Evolutionary conservation across 2,113 vertebrate species (phyloP).

Genomic region (Tetrao urogallus): DNA sequence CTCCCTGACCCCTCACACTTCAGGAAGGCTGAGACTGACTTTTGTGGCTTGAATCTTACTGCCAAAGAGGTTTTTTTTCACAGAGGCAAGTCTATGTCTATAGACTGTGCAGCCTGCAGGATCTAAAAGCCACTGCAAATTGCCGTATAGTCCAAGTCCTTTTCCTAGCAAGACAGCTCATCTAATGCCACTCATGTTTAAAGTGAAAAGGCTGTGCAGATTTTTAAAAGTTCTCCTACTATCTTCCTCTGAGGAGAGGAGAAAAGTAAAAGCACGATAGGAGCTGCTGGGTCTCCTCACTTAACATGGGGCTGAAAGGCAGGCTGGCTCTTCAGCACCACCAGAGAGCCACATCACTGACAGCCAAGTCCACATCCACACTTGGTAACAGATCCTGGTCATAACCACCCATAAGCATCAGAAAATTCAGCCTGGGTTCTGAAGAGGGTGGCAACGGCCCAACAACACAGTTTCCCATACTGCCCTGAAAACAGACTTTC

Average conservation of each 20-base stretch:
- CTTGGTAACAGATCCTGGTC: neutral
- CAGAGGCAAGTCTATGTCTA: neutral
- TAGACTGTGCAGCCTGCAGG: neutral
- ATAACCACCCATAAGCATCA: neutral
- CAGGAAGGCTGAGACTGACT: neutral
- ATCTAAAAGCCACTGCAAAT: neutral
- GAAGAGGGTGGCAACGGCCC: neutral
- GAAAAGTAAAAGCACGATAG: neutral
- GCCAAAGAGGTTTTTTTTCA: neutral
- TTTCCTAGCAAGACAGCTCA: neutral
- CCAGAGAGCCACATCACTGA: neutral
- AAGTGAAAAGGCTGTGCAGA: neutral
- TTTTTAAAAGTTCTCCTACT: neutral
- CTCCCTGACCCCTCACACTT: constrained; percentile 2
- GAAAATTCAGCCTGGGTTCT: neutral
- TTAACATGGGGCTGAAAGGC: neutral
- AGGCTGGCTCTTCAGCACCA: neutral
- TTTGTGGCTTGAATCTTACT: neutral
- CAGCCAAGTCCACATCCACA: neutral
- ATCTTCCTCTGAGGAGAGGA: neutral
- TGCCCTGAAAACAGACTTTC: neutral
- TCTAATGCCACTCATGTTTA: neutral
- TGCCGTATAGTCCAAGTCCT: neutral
- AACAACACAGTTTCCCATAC: neutral
- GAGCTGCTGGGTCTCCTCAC: neutral